phyloP scores from a whole-genome alignment of 2,888 invertebrate species.

The Stenodema calcarata region DNA sequence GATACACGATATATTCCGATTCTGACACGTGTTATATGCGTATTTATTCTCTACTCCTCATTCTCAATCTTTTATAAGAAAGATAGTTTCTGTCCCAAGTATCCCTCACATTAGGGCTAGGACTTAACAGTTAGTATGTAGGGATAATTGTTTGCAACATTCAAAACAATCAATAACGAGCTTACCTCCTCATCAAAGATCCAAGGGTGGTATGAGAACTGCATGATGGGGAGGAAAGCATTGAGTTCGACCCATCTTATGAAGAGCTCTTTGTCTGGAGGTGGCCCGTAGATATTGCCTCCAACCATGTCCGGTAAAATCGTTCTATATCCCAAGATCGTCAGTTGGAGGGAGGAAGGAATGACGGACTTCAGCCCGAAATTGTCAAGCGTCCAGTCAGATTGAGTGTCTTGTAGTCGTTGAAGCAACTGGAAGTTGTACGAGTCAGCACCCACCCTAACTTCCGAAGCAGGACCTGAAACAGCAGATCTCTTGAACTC shows the following conservation, averaged over 20 bases:
- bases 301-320: slow-evolving; percentile 84
- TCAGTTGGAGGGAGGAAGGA: slow-evolving; percentile 72
- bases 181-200: slow-evolving; percentile 69
- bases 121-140: not conserved
- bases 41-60: no score
- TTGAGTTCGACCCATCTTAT: slow-evolving; percentile 82
- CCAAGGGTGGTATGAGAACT: slow-evolving; percentile 84
- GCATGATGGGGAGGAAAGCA: slow-evolving; percentile 78
- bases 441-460: slow-evolving; percentile 74
- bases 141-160: no score
- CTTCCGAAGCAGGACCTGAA: slow-evolving; percentile 63
- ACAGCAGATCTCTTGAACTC: not conserved
- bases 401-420: slow-evolving; percentile 80
- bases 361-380: slow-evolving; percentile 77
- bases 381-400: slow-evolving; percentile 69
- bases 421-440: slow-evolving; percentile 60
- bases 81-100: no score
- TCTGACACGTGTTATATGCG: no score
- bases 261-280: slow-evolving; percentile 70
- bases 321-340: slow-evolving; percentile 72
- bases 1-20: no score
- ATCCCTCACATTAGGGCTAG: no score
- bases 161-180: no score
- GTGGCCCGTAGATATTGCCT: slow-evolving; percentile 70
- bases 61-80: no score